These are phyloP conservation scores for Planococcus citri DNA, from an alignment of 1,140 invertebrate genomes.

Conservation along the genomic window DNA sequence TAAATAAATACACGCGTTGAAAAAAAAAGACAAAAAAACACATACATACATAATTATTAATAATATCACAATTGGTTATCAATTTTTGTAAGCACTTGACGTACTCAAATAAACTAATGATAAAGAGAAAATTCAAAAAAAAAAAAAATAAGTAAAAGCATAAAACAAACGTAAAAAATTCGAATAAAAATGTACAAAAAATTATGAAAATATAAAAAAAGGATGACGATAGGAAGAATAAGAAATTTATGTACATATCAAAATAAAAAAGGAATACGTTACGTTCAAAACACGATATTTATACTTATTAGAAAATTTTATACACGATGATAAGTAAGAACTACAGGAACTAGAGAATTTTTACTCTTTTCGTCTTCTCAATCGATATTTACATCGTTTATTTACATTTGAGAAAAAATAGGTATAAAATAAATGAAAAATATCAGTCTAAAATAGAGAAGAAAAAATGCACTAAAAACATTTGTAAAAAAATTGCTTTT, in stretches of 20 bases:
- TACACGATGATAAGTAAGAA: background rate
- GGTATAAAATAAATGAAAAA: background rate
- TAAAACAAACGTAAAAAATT: background rate
- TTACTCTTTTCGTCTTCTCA: background rate
- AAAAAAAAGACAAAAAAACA: background rate
- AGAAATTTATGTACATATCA: background rate
- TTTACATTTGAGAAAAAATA: no score
- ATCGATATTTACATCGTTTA: background rate
- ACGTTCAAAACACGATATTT: no score
- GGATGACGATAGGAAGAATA: background rate
- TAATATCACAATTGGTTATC: background rate
- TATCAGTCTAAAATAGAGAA: background rate
- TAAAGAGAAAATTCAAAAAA: background rate
- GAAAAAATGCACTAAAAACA: background rate
- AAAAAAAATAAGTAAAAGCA: background rate
- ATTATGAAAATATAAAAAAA: background rate
- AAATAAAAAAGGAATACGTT: background rate
- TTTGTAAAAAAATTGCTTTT: no score
- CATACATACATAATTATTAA: background rate
- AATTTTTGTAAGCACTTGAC: background rate
- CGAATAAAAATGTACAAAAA: background rate
- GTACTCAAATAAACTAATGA: background rate
- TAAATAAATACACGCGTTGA: background rate
- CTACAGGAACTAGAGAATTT: constrained; percentile 1
- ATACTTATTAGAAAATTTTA: background rate